A percentile compares a stretch with the other conserved stretches of the same genome.
These are phyloP conservation scores for Ischnura elegans DNA, from an alignment of 2,888 invertebrate genomes.

Conservation along the genomic window DNA sequence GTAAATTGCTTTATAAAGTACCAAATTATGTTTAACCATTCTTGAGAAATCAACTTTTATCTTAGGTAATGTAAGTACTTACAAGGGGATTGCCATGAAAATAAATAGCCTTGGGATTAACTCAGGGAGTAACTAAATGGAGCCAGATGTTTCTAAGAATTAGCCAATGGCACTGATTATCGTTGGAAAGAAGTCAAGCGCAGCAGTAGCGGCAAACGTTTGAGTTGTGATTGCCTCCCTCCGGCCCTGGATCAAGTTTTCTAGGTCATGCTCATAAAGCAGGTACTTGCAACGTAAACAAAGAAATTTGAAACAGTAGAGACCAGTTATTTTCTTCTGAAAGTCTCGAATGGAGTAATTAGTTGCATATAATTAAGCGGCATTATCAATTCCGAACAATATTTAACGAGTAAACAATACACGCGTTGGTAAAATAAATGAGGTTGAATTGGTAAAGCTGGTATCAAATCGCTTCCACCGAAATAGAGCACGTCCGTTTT, in stretches of 20 bases:
- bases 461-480: background rate
- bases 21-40: too few relatives aligned
- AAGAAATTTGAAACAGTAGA: background rate
- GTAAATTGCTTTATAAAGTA: too few relatives aligned
- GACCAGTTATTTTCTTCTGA: background rate
- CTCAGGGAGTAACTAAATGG: background rate
- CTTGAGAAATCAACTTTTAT: too few relatives aligned
- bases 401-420: background rate
- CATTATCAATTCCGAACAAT: background rate
- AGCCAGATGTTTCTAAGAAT: background rate
- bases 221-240: background rate
- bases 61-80: too few relatives aligned
- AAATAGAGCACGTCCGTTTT: background rate
- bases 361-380: background rate
- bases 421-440: background rate
- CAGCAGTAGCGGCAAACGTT: background rate
- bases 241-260: background rate
- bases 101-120: too few relatives aligned
- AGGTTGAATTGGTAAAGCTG: background rate
- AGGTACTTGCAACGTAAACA: background rate
- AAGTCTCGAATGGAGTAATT: background rate
- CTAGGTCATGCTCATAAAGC: background rate
- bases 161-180: constrained; percentile 1
- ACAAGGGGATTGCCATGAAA: too few relatives aligned
- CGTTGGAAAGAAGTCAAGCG: background rate